Percentiles rank a stretch among this genome's conserved stretches.
Conservation (phyloP, 1,140 invertebrate species). For the Anastrepha obliqua region DNA sequence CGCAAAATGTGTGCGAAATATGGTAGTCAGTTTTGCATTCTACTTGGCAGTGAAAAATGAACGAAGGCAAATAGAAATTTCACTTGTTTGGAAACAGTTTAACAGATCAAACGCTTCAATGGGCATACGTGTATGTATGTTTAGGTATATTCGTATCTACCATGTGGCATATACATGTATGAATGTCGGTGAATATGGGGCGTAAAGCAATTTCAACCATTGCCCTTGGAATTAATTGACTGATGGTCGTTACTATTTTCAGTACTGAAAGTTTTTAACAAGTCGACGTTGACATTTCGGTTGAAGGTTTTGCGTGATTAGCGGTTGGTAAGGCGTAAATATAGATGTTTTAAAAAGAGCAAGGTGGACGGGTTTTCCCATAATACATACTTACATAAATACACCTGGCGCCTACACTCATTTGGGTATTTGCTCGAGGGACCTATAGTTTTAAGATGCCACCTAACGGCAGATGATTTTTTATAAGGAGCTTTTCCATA, state of each 20-base stretch:
- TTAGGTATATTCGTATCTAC: neutral
- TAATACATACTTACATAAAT: no score
- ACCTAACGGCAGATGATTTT: no score
- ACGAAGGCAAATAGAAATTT: neutral
- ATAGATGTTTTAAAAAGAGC: no score
- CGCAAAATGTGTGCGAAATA: neutral
- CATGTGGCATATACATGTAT: neutral
- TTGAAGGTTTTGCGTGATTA: neutral
- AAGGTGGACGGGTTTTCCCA: no score
- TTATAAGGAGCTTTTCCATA: no score
- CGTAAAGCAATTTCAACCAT: neutral
- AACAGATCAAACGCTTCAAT: neutral
- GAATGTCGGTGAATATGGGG: neutral
- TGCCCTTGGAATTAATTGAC: neutral
- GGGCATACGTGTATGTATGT: neutral
- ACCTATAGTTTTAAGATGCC: no score
- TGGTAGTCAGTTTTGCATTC: slow-evolving; percentile 10
- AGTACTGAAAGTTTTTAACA: neutral
- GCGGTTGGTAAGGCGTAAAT: no score
- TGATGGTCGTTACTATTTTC: neutral
- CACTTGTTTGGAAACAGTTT: slow-evolving; percentile 5
- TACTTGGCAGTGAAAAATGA: neutral
- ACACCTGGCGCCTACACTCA: no score
- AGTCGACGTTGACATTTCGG: neutral
- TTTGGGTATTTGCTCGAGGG: no score